These are phyloP conservation scores for Lomographa bimaculata DNA, from an alignment of 2,888 invertebrate species.

Conservation along the genomic window DNA sequence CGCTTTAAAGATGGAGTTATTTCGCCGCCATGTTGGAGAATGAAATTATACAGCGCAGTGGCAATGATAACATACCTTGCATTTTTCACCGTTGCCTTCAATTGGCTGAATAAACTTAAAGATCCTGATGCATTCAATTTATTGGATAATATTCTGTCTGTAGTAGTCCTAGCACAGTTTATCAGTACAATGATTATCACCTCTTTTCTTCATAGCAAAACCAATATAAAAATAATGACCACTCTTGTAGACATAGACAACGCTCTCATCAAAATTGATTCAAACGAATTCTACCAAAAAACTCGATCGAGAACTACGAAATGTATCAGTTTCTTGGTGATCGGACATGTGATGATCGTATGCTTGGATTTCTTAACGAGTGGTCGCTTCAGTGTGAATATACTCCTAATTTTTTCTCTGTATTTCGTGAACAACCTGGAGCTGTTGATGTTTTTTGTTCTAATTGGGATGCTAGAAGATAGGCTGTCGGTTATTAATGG, in stretches of 20 bases:
- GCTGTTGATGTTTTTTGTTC: constrained; percentile 45
- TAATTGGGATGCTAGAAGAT: constrained; percentile 44
- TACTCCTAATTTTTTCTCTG: constrained; percentile 33
- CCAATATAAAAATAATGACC: constrained; percentile 14
- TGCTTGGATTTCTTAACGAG: constrained; percentile 33
- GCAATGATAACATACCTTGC: too few relatives aligned
- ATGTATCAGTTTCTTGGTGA: constrained; percentile 28
- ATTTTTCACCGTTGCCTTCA: too few relatives aligned
- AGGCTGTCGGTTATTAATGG: constrained; percentile 52
- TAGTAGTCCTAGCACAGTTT: constrained; percentile 28
- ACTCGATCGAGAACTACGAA: constrained; percentile 31
- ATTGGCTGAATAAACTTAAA: too few relatives aligned
- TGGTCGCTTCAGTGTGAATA: constrained; percentile 14
- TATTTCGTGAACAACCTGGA: constrained; percentile 50
- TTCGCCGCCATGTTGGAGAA: constrained; percentile 32
- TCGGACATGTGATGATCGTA: constrained; percentile 31
- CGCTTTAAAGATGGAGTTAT: constrained; percentile 37
- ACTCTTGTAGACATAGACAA: constrained; percentile 16
- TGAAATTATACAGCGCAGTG: constrained; percentile 42
- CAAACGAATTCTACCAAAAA: constrained; percentile 23
- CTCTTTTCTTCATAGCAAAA: constrained; percentile 15
- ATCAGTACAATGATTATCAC: constrained; percentile 18
- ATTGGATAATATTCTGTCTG: constrained; percentile 27
- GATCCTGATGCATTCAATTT: too few relatives aligned
- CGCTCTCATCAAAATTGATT: constrained; percentile 10